Conservation (phyloP, 2,113 vertebrate genomes). For the Propithecus coquereli region DNA sequence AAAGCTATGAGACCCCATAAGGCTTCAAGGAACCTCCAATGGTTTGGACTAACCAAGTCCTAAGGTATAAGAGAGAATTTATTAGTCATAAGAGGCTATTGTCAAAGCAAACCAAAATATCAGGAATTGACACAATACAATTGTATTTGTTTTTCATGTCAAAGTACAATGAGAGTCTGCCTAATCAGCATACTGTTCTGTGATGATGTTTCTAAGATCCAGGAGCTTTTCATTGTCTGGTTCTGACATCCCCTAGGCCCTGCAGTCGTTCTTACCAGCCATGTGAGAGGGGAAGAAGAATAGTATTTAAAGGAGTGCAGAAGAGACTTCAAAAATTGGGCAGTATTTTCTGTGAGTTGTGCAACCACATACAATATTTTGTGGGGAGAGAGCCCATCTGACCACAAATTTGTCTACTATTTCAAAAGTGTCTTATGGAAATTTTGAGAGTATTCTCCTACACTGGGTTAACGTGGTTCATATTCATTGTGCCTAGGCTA, state of each 20-base stretch:
- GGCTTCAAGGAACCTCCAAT: neutral
- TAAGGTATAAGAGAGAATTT: neutral
- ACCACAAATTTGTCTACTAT: neutral
- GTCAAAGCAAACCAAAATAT: neutral
- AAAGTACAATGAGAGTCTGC: neutral
- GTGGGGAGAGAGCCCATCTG: neutral
- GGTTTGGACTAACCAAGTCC: neutral
- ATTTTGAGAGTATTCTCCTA: neutral
- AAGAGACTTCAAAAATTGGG: neutral
- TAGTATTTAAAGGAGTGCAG: neutral
- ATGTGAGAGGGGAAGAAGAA: neutral
- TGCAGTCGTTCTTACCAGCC: neutral
- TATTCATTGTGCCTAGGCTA: neutral
- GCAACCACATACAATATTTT: neutral
- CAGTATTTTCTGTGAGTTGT: neutral
- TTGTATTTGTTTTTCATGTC: neutral
- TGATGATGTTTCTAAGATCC: neutral
- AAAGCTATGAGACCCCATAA: neutral
- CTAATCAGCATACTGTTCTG: neutral
- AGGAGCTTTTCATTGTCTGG: neutral
- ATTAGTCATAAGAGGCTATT: neutral
- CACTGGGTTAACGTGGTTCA: neutral
- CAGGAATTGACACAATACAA: neutral
- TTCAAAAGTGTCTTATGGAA: neutral
- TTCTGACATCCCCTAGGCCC: neutral